Percentiles rank a stretch among this genome's conserved stretches.
Conservation (phyloP, 1,140 invertebrate species). For the Drosophila sp. region DNA sequence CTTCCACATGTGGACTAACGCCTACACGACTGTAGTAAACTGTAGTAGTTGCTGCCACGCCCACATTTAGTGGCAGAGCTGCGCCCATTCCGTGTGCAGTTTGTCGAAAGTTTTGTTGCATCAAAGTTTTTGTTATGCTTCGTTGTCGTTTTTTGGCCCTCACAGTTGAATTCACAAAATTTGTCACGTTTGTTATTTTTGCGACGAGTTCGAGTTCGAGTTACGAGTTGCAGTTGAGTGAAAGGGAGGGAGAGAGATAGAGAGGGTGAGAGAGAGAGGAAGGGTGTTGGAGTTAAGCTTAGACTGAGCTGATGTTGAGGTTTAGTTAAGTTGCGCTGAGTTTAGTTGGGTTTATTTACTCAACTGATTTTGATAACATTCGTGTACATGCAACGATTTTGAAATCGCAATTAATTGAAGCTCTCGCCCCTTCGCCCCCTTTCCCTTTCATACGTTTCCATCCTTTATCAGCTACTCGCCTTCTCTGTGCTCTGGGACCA, state of each 20-base stretch:
- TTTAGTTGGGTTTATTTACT: conserved; percentile 74
- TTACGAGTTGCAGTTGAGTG: not conserved
- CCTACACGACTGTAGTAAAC: conserved; percentile 35
- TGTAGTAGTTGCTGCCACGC: conserved; percentile 47
- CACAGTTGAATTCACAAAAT: conserved; percentile 84
- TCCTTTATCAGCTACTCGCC: not conserved
- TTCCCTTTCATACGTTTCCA: no score
- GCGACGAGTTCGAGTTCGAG: conserved; percentile 36
- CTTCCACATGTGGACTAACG: conserved; percentile 10
- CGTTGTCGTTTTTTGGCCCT: conserved; percentile 56
- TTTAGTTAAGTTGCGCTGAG: conserved; percentile 25
- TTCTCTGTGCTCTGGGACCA: conserved; percentile 19
- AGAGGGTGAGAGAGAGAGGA: not conserved
- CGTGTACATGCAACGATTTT: conserved; percentile 79
- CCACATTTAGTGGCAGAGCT: conserved; percentile 6
- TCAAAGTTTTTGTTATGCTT: conserved; percentile 74
- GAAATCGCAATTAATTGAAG: conserved; percentile 59
- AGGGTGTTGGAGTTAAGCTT: not conserved
- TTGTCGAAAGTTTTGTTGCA: conserved; percentile 74
- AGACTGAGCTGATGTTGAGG: conserved; percentile 35
- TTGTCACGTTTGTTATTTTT: conserved; percentile 84
- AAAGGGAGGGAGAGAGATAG: not conserved
- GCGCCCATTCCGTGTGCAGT: conserved; percentile 15
- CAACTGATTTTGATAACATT: conserved; percentile 85
- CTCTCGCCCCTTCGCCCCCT: not conserved